Evolutionary conservation across 2,113 vertebrate species (phyloP).

Genomic region (Aepyceros melampus): DNA sequence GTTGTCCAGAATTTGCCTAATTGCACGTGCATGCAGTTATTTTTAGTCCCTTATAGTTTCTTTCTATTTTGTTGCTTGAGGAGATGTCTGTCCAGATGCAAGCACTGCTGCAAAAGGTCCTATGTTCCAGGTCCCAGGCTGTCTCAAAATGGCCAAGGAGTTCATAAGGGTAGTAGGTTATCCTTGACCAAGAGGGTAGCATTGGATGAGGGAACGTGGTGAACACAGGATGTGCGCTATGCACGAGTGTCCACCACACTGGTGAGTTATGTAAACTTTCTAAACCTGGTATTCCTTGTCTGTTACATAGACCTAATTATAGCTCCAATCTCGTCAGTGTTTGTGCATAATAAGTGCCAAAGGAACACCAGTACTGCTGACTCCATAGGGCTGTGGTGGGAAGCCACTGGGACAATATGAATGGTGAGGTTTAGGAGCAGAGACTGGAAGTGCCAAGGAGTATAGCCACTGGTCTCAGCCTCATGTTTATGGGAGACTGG

Average conservation of each 20-base stretch:
- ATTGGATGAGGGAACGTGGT: background rate
- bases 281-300: background rate
- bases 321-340: background rate
- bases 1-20: background rate
- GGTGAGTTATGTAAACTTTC: background rate
- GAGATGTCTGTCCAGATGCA: background rate
- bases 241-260: background rate
- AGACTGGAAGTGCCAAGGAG: background rate
- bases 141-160: background rate
- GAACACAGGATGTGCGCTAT: accelerated
- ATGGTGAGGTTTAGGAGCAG: background rate
- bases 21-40: background rate
- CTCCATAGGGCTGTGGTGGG: background rate
- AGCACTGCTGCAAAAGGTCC: background rate
- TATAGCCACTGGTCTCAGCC: too few species aligned
- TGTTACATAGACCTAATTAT: background rate
- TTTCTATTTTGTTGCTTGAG: background rate
- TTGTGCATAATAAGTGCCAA: background rate
- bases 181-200: background rate
- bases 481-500: background rate
- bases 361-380: background rate
- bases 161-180: background rate
- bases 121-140: background rate
- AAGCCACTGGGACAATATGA: accelerated
- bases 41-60: background rate